Evolutionary conservation across 1,140 invertebrate genomes (phyloP).

Genomic region (Drosophila pectinifera): DNA sequence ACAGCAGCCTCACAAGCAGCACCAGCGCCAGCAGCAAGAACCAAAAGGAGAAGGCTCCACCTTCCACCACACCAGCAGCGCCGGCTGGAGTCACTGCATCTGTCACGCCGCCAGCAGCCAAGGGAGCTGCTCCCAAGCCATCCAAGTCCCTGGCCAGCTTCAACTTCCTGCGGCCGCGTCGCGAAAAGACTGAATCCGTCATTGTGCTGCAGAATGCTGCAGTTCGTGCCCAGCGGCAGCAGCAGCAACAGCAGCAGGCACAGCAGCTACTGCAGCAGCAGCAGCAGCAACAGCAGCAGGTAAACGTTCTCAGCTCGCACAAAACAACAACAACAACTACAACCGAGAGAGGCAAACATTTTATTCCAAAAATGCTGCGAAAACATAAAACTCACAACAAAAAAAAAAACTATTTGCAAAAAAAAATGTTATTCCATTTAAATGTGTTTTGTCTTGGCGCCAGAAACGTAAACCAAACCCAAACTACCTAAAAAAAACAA

Average conservation of each 20-base stretch:
- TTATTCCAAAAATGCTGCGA: conserved; percentile 47
- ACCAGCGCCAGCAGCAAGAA: conserved; percentile 13
- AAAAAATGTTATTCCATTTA: conserved; percentile 48
- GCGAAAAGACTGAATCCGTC: conserved; percentile 94
- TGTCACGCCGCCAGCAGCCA: conserved; percentile 9
- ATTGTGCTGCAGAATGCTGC: conserved; percentile 89
- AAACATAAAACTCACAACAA: conserved; percentile 41
- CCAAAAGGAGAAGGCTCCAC: conserved; percentile 29
- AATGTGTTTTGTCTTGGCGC: conserved; percentile 80
- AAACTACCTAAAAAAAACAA: conserved; percentile 69
- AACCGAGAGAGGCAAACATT: conserved; percentile 46
- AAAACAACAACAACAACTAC: conserved; percentile 52
- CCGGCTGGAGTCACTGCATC: conserved; percentile 19
- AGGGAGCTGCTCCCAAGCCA: conserved; percentile 30
- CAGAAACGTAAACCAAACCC: conserved; percentile 79
- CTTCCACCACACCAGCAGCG: conserved; percentile 2
- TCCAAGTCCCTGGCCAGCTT: conserved; percentile 74
- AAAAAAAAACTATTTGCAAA: conserved; percentile 42
- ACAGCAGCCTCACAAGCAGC: conserved; percentile 34
- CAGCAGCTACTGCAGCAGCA: conserved; percentile 35
- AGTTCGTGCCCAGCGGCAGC: conserved; percentile 85
- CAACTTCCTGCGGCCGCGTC: conserved; percentile 87
- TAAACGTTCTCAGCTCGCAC: conserved; percentile 81
- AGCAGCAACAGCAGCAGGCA: conserved; percentile 63
- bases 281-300: conserved; percentile 84